Evolutionary conservation across 2,797 vertebrate genomes (phyloP).

Genomic region (Crypturellus tataupa): DNA sequence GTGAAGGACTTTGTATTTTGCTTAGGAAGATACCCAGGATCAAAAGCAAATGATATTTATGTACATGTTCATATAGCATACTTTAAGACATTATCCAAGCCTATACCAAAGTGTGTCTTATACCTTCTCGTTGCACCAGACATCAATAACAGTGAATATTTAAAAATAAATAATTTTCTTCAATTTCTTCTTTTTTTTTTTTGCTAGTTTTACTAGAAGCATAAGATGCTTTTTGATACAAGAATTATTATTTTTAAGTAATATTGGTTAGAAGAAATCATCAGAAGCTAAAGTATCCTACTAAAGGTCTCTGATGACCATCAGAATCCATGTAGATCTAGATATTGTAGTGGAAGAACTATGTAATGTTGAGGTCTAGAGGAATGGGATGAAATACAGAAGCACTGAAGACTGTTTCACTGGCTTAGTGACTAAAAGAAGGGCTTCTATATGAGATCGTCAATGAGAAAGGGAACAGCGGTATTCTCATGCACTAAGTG

Average conservation of each 20-base stretch:
- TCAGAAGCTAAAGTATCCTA: neutral
- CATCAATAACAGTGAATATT: neutral
- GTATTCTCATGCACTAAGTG: neutral
- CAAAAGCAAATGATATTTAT: neutral
- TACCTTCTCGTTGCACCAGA: neutral
- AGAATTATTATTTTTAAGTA: neutral
- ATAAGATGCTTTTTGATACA: neutral
- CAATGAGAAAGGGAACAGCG: neutral
- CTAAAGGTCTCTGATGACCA: neutral
- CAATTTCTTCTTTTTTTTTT: neutral
- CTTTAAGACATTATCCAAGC: neutral
- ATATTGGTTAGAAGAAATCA: neutral
- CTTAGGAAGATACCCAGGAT: neutral
- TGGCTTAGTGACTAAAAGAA: neutral
- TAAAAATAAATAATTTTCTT: no score
- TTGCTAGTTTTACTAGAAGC: neutral
- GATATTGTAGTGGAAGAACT: neutral
- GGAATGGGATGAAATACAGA: neutral
- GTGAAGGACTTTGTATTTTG: slow-evolving; percentile 17
- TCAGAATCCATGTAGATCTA: neutral
- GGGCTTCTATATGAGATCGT: neutral
- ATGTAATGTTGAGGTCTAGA: neutral
- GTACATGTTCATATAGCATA: neutral
- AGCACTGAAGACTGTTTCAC: neutral
- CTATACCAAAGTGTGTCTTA: neutral